These are phyloP conservation scores for Conops quadrifasciatus DNA, from an alignment of 2,888 invertebrate genomes.

Conservation along the genomic window DNA sequence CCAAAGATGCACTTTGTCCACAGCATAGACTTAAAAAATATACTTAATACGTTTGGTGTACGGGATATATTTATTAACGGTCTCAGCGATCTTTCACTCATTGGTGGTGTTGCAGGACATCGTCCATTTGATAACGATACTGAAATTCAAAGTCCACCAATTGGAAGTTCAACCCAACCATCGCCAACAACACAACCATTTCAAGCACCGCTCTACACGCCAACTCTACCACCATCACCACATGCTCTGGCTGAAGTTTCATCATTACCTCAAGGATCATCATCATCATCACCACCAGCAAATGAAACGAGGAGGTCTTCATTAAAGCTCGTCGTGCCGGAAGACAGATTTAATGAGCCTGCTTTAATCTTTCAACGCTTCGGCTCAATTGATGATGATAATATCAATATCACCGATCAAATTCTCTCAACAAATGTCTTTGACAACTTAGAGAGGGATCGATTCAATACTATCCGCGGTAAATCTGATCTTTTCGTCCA, in stretches of 20 bases:
- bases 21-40: conserved; percentile 68
- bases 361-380: conserved; percentile 44
- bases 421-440: too few species aligned
- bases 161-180: not conserved
- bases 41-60: conserved; percentile 71
- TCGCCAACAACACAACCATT: not conserved
- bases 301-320: not conserved
- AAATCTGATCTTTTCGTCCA: conserved; percentile 67
- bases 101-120: conserved; percentile 61
- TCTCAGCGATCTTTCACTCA: conserved; percentile 74
- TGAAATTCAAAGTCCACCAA: not conserved
- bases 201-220: not conserved
- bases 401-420: too few species aligned
- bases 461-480: conserved; percentile 66
- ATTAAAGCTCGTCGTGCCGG: not conserved
- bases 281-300: conserved; percentile 24
- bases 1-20: conserved; percentile 79
- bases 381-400: conserved; percentile 26
- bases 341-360: conserved; percentile 44
- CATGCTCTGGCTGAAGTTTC: not conserved
- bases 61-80: conserved; percentile 71
- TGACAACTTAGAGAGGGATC: conserved; percentile 71
- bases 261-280: not conserved
- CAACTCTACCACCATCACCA: not conserved
- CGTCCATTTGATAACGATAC: too few species aligned